Evolutionary conservation across 2,888 invertebrate species (phyloP).

Genomic region (Rhamphomyia laevipes): DNA sequence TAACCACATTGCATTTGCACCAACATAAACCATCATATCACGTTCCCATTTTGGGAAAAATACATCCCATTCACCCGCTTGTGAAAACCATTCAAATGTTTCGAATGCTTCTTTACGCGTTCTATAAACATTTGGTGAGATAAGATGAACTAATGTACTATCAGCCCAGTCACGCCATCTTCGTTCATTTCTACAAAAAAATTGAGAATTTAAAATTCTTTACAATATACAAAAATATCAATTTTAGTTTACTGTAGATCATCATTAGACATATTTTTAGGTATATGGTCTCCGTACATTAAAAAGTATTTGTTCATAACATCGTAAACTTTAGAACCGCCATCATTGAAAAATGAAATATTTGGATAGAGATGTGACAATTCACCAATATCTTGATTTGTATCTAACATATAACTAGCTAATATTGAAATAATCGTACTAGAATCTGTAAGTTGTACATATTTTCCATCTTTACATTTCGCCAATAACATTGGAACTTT

Average conservation of each 20-base stretch:
- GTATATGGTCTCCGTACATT: constrained; percentile 57
- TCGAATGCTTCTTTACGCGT: constrained; percentile 72
- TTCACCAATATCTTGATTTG: constrained; percentile 47
- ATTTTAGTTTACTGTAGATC: constrained; percentile 44
- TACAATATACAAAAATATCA: neutral
- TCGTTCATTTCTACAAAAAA: constrained; percentile 65
- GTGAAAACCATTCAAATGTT: constrained; percentile 89
- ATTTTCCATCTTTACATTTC: constrained; percentile 53
- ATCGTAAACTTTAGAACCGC: constrained; percentile 56
- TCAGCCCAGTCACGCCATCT: constrained; percentile 97
- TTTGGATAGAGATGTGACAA: constrained; percentile 66
- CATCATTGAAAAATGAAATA: constrained; percentile 52
- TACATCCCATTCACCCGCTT: constrained; percentile 84
- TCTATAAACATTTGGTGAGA: constrained; percentile 95
- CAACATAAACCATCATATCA: constrained; percentile 76
- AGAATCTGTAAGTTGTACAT: constrained; percentile 86
- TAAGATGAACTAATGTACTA: constrained; percentile 73
- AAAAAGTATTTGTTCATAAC: constrained; percentile 80
- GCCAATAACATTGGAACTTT: constrained; percentile 89
- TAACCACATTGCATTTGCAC: constrained; percentile 87
- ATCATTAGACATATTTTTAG: constrained; percentile 41
- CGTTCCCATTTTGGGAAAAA: constrained; percentile 82
- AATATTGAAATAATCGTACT: constrained; percentile 85
- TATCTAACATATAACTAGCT: constrained; percentile 60
- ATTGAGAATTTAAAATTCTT: neutral